Conservation (phyloP, 2,113 vertebrate genomes). For the Canis aureus region DNA sequence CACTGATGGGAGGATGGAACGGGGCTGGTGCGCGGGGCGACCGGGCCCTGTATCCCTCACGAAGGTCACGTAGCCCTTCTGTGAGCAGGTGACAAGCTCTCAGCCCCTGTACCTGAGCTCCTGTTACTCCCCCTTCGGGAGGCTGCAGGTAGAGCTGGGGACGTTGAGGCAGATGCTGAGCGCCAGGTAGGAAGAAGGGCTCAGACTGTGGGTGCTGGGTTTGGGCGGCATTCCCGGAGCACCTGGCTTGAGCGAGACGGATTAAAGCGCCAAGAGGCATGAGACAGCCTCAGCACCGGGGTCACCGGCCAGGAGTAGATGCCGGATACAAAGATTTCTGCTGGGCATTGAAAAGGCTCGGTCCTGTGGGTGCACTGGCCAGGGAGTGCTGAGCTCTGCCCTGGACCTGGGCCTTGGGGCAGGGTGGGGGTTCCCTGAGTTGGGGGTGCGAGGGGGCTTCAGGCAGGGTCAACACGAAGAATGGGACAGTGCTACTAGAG, state of each 20-base stretch:
- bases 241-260: not conserved
- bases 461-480: not conserved
- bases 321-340: not conserved
- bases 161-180: not conserved
- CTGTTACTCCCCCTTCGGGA: not conserved
- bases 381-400: not conserved
- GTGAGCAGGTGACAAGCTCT: not conserved
- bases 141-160: not conserved
- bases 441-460: not conserved
- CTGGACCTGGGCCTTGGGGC: not conserved
- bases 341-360: not conserved
- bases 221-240: too few relatives aligned
- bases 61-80: not conserved
- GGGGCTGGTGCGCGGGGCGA: not conserved
- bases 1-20: not conserved
- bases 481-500: not conserved
- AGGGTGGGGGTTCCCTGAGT: not conserved
- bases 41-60: too few relatives aligned
- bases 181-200: not conserved
- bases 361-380: not conserved
- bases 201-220: not conserved
- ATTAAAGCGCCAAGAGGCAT: not conserved
- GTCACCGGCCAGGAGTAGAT: rapidly evolving
- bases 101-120: not conserved
- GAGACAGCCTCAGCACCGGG: too few relatives aligned